Evolutionary conservation across 2,888 invertebrate genomes (phyloP).

Genomic region (Epinotia demarniana): DNA sequence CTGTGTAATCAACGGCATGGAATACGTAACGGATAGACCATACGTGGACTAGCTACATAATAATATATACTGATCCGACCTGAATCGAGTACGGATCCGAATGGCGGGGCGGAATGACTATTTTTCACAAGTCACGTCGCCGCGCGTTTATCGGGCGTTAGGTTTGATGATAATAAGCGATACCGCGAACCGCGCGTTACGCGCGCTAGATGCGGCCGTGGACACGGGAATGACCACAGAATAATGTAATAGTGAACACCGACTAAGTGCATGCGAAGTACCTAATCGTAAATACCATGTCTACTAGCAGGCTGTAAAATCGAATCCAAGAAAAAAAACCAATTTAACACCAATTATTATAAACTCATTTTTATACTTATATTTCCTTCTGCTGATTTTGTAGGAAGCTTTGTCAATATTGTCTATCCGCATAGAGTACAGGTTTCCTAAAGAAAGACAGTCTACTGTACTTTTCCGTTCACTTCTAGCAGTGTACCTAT

Average conservation of each 20-base stretch:
- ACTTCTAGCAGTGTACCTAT: conserved; percentile 63
- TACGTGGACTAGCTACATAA: conserved; percentile 40
- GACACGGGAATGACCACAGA: neutral
- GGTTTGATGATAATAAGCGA: conserved; percentile 83
- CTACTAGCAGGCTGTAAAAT: no score
- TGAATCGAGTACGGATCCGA: conserved; percentile 62
- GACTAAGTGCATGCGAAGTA: neutral
- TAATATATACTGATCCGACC: conserved; percentile 45
- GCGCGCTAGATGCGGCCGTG: conserved; percentile 54
- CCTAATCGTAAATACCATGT: no score
- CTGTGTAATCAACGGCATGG: neutral
- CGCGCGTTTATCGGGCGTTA: conserved; percentile 78
- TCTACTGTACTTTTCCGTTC: conserved; percentile 45
- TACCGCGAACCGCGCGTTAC: conserved; percentile 64
- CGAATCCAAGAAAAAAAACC: no score
- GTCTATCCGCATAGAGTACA: neutral
- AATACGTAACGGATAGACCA: conserved; percentile 32
- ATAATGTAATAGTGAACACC: neutral
- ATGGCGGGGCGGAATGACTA: conserved; percentile 69
- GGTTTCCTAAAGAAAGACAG: neutral
- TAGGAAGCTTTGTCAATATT: no score
- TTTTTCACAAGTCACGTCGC: conserved; percentile 82
- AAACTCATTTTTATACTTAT: no score
- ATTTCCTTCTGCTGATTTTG: no score
- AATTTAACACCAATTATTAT: no score